Percentiles rank a stretch among this genome's conserved stretches.
phyloP scores from a whole-genome alignment of 2,113 vertebrate species.

The Catharus minimus region DNA sequence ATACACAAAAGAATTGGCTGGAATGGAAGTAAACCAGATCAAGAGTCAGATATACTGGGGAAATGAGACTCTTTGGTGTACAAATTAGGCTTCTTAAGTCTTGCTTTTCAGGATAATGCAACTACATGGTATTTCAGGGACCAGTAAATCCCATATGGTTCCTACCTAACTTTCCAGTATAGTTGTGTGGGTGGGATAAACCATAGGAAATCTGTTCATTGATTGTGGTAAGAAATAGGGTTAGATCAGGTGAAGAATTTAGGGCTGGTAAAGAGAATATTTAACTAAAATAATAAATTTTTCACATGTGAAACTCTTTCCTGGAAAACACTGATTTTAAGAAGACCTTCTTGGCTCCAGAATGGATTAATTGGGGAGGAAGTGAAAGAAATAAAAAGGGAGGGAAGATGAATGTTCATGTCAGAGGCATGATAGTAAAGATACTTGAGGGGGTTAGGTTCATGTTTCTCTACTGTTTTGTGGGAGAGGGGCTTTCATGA shows the following conservation, averaged over 20 bases:
- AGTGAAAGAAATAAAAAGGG: neutral
- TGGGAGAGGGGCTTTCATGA: neutral
- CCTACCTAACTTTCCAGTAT: neutral
- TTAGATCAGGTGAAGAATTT: neutral
- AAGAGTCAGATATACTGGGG: neutral
- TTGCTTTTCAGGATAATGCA: neutral
- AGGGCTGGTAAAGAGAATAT: accelerated
- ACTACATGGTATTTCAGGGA: neutral
- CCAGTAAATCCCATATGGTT: neutral
- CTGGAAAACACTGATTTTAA: neutral
- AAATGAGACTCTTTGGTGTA: neutral
- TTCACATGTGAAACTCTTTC: neutral
- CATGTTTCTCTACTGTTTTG: neutral
- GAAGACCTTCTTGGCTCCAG: neutral
- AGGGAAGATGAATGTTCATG: neutral
- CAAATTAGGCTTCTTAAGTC: neutral
- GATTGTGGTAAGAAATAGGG: neutral
- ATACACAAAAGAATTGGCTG: neutral
- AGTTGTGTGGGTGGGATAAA: neutral
- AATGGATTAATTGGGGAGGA: neutral
- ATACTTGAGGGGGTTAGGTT: neutral
- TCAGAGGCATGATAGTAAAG: neutral
- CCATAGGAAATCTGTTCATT: neutral
- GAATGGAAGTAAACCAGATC: neutral
- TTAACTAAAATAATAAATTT: neutral